A percentile compares a stretch with the other conserved stretches of the same genome.
Conservation (phyloP, 1,140 invertebrate genomes). For the Apis laboriosa region DNA sequence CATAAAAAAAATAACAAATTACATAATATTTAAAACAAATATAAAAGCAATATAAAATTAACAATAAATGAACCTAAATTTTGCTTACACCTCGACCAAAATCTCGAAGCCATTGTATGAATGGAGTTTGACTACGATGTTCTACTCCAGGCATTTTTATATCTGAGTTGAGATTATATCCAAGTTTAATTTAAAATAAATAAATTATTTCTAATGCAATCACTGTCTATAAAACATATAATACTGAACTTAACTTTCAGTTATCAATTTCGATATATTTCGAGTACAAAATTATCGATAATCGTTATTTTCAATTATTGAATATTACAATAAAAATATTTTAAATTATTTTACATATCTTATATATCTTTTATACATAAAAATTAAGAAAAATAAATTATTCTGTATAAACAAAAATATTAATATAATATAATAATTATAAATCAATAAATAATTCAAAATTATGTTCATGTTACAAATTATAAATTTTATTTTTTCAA, state of each 20-base stretch:
- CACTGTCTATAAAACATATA: background rate
- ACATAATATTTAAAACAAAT: slow-evolving; percentile 37
- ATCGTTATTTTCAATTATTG: background rate
- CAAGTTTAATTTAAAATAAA: slow-evolving; percentile 5
- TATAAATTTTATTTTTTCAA: background rate
- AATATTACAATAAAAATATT: background rate
- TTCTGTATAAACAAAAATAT: background rate
- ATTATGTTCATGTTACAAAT: background rate
- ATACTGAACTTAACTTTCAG: background rate
- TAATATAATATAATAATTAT: background rate
- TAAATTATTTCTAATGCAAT: background rate
- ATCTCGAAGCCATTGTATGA: background rate
- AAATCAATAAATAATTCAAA: background rate
- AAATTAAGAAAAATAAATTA: background rate
- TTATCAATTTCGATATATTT: background rate
- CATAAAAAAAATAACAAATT: slow-evolving; percentile 15
- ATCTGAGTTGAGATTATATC: background rate
- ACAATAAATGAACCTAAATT: background rate
- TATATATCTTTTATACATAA: background rate
- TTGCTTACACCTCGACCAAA: slow-evolving; percentile 44
- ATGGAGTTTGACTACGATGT: background rate
- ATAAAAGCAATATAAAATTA: background rate
- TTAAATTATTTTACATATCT: background rate
- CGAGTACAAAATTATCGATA: background rate
- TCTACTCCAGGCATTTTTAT: slow-evolving; percentile 29